phyloP scores from a whole-genome alignment of 1,140 invertebrate species.

The Anagrus nilaparvatae region DNA sequence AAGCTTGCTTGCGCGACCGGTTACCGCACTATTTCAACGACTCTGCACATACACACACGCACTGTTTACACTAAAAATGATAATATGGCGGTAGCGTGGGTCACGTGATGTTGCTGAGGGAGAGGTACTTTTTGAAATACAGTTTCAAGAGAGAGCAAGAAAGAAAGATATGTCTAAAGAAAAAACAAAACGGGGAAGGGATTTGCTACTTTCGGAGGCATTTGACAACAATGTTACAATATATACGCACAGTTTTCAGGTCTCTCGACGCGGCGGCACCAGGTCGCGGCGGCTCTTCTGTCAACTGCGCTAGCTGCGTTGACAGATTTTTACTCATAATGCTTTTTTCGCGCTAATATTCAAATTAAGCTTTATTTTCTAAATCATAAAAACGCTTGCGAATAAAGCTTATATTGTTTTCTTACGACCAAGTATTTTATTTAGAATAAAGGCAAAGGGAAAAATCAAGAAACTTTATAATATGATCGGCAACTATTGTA shows the following conservation, averaged over 20 bases:
- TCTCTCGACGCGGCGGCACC: not conserved
- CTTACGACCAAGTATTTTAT: no score
- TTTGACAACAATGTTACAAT: no score
- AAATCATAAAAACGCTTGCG: slow-evolving; percentile 22
- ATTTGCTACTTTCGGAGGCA: no score
- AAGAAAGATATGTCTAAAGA: no score
- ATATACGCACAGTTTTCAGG: no score
- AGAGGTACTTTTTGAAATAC: no score
- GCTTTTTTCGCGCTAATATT: not conserved
- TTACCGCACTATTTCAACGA: not conserved
- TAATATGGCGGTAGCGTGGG: slow-evolving; percentile 49
- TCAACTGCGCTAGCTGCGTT: not conserved
- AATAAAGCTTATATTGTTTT: no score
- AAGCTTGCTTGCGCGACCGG: not conserved
- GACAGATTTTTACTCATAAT: not conserved
- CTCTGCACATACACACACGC: not conserved
- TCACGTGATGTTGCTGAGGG: slow-evolving; percentile 36
- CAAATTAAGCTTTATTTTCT: slow-evolving; percentile 11
- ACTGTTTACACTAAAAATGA: slow-evolving; percentile 43
- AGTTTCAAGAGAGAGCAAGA: no score
- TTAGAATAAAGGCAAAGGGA: no score
- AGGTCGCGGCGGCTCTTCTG: slow-evolving; percentile 22
- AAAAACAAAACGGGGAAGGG: no score
- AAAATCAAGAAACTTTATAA: no score
- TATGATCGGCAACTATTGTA: no score